phyloP scores from a whole-genome alignment of 2,797 vertebrate species.

The Pterois miles region DNA sequence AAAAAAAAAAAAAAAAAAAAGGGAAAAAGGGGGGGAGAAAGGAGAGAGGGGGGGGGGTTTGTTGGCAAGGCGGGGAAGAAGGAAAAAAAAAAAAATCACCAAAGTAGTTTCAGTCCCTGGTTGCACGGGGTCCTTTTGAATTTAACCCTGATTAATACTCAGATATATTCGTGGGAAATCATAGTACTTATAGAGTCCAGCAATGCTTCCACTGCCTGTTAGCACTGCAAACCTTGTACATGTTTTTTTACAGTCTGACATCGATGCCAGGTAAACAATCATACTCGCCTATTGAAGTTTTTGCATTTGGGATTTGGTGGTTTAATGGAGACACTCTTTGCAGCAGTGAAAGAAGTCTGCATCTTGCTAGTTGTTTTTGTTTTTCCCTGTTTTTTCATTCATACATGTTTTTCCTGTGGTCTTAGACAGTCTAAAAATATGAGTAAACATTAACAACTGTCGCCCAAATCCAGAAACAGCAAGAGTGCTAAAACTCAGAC shows the following conservation, averaged over 20 bases:
- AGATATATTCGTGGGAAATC: conserved; percentile 23
- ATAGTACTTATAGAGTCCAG: conserved; percentile 3
- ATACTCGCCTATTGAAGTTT: neutral
- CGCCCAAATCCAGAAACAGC: neutral
- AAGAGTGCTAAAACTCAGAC: neutral
- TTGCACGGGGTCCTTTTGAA: conserved; percentile 19
- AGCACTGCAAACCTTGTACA: neutral
- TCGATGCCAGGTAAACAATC: neutral
- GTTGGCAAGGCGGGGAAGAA: too few species aligned
- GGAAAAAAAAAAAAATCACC: too few species aligned
- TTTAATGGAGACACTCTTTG: neutral
- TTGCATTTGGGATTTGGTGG: neutral
- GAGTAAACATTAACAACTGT: neutral
- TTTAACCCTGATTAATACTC: conserved; percentile 39
- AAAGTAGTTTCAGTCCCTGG: conserved; percentile 23
- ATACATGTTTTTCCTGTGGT: neutral
- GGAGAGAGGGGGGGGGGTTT: too few species aligned
- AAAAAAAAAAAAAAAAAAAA: too few species aligned
- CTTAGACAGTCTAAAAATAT: neutral
- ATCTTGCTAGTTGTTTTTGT: neutral
- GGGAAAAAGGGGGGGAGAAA: too few species aligned
- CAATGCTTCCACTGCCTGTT: neutral
- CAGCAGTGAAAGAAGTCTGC: neutral
- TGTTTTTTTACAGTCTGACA: neutral
- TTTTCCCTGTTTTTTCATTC: neutral